Base-by-base conservation (phyloP, 2,797 vertebrate genomes). In the Melanotaenia boesemani region DNA sequence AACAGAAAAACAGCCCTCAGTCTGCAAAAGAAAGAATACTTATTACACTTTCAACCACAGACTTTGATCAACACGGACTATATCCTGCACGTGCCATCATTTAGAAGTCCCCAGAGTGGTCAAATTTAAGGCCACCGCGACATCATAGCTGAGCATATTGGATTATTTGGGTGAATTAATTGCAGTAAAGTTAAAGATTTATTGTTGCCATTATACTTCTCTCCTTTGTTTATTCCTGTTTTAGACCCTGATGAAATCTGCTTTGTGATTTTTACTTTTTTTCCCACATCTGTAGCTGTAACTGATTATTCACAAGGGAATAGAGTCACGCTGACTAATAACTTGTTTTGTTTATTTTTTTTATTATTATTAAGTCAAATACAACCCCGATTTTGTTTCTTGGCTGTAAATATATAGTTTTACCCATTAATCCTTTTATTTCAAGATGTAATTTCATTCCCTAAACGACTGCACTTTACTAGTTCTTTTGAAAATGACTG, bases 1-100 rank as follows among this genome's bases (percentile, higher is more conserved):
- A 50, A 56, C 37, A 48, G 36, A 32, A 52, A 62, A 67, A 63
- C 34, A 24, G 44, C 46, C 34, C 15, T 54, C 22, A 65, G 70
- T 74, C 13, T 56, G 41, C 39, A 39, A 46, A 67, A 68, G 56
- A 4, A 22, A 26, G 5, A 37, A 20, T 0, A 13, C 30, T 4
- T 6, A 32, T 34, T 8, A 34, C 18, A 10, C 24, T 50, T 50
- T 54, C 28, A 30, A 30, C 4, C 13, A 41, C 30, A n/a, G 15
- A 8, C 54, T 30, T 44, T 44, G 30, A 56, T 56, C 56, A 20
- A n/a, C 34, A n/a, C 32, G n/a, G 32, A 22, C 16, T 36, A 16
- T n/a, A 11, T 10, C 10, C 9, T 39, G 11, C 34, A 36, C 34
- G 34, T 36, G 34, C 34, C 37, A 39, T 39, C 9, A 12, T 39